A percentile compares a stretch with the other conserved stretches of the same genome.
Evolutionary conservation across 2,113 vertebrate species (phyloP).

Genomic region (Etheostoma cragini): DNA sequence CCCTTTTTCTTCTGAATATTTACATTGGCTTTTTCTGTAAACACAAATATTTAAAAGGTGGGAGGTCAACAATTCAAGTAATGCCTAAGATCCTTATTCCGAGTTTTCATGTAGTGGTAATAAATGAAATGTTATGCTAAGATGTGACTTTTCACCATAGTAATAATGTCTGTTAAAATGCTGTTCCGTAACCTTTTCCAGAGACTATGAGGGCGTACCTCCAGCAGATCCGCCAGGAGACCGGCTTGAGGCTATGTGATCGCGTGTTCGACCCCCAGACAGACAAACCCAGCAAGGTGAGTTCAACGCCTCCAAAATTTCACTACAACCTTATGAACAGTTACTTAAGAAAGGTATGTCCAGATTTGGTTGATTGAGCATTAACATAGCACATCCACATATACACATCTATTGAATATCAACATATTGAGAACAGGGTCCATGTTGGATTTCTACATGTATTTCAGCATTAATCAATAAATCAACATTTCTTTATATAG

Average conservation of each 20-base stretch:
- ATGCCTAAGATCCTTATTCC: neutral
- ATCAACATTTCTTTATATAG: no score
- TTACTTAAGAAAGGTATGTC: neutral
- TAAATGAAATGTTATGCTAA: neutral
- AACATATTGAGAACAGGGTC: neutral
- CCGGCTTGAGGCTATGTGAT: conserved; percentile 94
- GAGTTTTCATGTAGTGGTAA: no score
- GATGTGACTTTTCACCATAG: neutral
- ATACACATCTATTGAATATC: neutral
- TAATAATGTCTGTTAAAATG: neutral
- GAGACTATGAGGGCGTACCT: conserved; percentile 97
- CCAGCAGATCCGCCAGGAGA: conserved; percentile 98
- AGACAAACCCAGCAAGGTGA: conserved; percentile 98
- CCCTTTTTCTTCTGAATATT: neutral
- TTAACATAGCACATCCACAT: neutral
- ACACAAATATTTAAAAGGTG: neutral
- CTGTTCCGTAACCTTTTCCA: conserved; percentile 67
- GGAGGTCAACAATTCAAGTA: neutral
- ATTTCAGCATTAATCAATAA: neutral
- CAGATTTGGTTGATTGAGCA: neutral
- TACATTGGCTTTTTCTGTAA: neutral
- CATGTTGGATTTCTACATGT: neutral
- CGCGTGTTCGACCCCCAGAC: conserved; percentile 97
- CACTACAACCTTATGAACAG: neutral
- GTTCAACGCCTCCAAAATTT: conserved; percentile 25